These are phyloP conservation scores for Drosophila prosaltans DNA, from an alignment of 1,140 invertebrate species.

Conservation along the genomic window DNA sequence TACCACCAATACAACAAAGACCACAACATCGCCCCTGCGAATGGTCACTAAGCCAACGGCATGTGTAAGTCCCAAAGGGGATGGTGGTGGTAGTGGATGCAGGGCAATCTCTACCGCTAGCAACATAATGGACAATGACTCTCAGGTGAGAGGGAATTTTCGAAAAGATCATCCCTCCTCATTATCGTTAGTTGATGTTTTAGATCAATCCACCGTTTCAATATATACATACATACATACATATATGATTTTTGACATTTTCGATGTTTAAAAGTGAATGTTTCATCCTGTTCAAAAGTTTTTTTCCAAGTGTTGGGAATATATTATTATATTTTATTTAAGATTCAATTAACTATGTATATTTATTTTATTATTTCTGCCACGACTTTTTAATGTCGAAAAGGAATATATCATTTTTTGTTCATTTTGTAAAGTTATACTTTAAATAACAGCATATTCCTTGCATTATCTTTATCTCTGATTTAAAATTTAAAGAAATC, in stretches of 20 bases:
- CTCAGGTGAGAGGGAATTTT: conserved; percentile 62
- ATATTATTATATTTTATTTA: no score
- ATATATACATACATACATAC: not conserved
- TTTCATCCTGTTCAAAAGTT: no score
- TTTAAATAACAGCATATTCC: no score
- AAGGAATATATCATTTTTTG: no score
- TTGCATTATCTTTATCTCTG: no score
- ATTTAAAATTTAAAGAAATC: no score
- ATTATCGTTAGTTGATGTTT: not conserved
- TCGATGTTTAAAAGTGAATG: no score
- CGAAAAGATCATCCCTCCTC: conserved; percentile 9
- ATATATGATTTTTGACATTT: not conserved
- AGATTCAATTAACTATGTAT: no score
- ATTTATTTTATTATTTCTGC: no score
- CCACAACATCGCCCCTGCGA: conserved; percentile 44
- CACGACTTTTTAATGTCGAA: no score
- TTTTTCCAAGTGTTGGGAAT: no score
- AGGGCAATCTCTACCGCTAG: conserved; percentile 27
- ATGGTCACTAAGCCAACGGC: conserved; percentile 8
- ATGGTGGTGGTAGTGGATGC: conserved; percentile 11
- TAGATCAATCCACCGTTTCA: not conserved
- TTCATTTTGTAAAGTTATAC: no score
- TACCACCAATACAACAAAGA: conserved; percentile 57
- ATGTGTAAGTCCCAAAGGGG: conserved; percentile 5
- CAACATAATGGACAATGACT: conserved; percentile 51